phyloP scores from a whole-genome alignment of 1,140 invertebrate genomes.

The Radopholus similis region DNA sequence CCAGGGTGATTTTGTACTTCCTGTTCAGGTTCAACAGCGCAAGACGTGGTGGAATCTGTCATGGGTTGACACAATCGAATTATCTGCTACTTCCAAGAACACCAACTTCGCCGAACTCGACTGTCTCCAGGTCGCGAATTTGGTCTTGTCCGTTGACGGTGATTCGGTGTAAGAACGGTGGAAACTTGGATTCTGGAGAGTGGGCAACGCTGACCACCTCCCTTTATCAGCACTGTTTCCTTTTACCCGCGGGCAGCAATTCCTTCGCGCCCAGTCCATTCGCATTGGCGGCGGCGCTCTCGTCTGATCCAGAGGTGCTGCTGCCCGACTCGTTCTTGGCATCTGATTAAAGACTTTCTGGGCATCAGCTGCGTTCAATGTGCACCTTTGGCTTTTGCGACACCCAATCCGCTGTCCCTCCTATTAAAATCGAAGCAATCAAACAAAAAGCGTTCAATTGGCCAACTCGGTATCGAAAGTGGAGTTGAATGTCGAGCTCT shows the following conservation, averaged over 20 bases:
- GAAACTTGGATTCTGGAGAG: constrained; percentile 9
- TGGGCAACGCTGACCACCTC: neutral
- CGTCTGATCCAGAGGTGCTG: constrained; percentile 11
- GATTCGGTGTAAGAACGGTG: neutral
- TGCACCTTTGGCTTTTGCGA: neutral
- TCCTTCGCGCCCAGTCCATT: neutral
- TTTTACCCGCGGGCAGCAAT: too few relatives aligned
- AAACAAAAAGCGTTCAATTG: too few relatives aligned
- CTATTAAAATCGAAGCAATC: too few relatives aligned
- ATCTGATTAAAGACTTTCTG: neutral
- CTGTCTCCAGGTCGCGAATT: neutral
- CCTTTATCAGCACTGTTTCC: neutral
- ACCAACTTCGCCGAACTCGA: neutral
- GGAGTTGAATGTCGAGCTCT: neutral
- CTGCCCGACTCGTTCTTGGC: neutral
- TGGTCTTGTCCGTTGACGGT: neutral
- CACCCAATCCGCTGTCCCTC: constrained; percentile 8
- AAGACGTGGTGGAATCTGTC: constrained; percentile 5
- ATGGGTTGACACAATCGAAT: neutral
- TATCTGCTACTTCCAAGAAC: neutral
- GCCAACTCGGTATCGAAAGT: too few relatives aligned
- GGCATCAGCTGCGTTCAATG: neutral
- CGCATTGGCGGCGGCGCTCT: constrained; percentile 3
- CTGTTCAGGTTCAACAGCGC: constrained; percentile 6
- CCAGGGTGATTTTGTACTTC: constrained; percentile 12